Evolutionary conservation across 2,113 vertebrate genomes (phyloP), one percentile per base, ranked within the genome.

Genomic region (Lepus europaeus): DNA sequence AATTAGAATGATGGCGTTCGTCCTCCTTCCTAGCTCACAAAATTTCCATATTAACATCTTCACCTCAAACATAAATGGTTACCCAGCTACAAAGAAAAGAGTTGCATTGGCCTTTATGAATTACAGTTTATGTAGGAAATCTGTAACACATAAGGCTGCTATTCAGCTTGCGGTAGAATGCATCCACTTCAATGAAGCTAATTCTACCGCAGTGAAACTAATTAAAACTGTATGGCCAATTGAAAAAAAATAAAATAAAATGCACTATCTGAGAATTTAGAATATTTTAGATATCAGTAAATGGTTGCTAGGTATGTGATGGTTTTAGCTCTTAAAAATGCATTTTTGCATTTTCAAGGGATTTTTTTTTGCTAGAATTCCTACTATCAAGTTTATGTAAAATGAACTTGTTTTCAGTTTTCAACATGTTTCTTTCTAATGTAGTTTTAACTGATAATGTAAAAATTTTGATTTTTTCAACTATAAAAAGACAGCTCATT

Each of bases 11-110:
- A 98, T 98, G 94, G 98, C 95, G 77, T 98, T 98, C 69, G 0
- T 96, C 97, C 91, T 98, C 59, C 2, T 98, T 97, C 97, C 96
- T 96, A 97, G 98, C 98, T 98, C 98, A 97, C 98, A 96, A 98
- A 98, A 98, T 98, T 98, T 98, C 98, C 98, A 97, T 98, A 98
- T 98, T 98, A 98, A 98, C 98, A 98, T 98, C 98, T 98, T 98
- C 98, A 98, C 98, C 98, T 98, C 98, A 95, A 98, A 98, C 97
- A 97, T 98, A 98, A 98, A 98, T 97, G 98, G 98, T 98, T 98
- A 98, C 97, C 97, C 97, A 98, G 97, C 98, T 97, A 97, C 96
- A 97, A 97, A 97, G 93, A 97, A 97, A 97, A 98, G 96, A 97
- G 95, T 98, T 97, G 95, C 96, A 69, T 95, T 98, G 98, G 98